Percentiles rank a stretch among this genome's conserved stretches.
Evolutionary conservation across 1,140 invertebrate species (phyloP).

Genomic region (Drosophila aff.): DNA sequence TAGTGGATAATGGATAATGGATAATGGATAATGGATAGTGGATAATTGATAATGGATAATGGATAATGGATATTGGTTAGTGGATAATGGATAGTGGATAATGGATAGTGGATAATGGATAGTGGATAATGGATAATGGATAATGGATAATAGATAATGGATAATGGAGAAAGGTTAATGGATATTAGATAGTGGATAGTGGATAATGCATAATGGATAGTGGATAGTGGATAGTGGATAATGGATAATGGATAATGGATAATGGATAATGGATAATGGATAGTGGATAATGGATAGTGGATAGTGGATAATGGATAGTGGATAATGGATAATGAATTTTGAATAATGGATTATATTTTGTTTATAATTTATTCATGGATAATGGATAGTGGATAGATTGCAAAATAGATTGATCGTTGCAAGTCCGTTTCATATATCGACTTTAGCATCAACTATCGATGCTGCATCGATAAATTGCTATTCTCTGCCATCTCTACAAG

Average conservation of each 20-base stretch:
- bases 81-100: not conserved
- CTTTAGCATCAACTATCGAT: not conserved
- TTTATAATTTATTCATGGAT: too few relatives aligned
- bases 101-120: too few relatives aligned
- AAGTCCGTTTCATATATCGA: not conserved
- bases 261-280: not conserved
- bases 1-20: too few relatives aligned
- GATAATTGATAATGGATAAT: too few relatives aligned
- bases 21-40: too few relatives aligned
- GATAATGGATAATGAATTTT: not conserved
- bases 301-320: not conserved
- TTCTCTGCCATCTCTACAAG: not conserved
- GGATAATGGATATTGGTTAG: not conserved
- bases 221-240: too few relatives aligned
- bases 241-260: not conserved
- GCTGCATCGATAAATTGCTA: not conserved
- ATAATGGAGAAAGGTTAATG: not conserved
- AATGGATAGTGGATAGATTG: not conserved
- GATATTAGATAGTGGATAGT: not conserved
- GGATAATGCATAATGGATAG: not conserved
- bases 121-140: too few relatives aligned
- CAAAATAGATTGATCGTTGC: too few relatives aligned
- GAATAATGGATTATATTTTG: too few relatives aligned
- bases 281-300: too few relatives aligned
- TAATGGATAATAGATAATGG: not conserved